Conservation (phyloP, 2,113 vertebrate genomes). For the Solea solea region DNA sequence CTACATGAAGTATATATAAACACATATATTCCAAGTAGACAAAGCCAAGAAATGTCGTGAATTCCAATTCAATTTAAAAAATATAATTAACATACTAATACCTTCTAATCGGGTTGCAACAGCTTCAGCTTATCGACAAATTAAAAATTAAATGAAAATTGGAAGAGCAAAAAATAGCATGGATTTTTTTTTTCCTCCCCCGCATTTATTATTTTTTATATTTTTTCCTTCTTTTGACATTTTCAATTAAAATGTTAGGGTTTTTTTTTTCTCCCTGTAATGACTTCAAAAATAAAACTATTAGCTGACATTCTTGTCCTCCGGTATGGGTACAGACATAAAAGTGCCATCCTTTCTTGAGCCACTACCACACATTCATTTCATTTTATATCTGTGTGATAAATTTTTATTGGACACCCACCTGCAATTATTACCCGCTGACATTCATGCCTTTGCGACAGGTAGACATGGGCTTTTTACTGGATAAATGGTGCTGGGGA, state of each 20-base stretch:
- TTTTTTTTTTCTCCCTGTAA: conserved; percentile 3
- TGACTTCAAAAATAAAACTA: conserved; percentile 2
- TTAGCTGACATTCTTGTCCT: conserved; percentile 39
- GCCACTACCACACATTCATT: conserved; percentile 28
- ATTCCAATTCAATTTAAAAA: conserved; percentile 11
- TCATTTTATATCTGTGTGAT: conserved; percentile 60
- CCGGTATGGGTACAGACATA: conserved; percentile 24
- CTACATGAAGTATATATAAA: no score
- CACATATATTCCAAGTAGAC: no score
- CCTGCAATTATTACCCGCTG: conserved; percentile 64
- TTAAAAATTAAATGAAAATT: neutral
- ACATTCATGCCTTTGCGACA: conserved; percentile 60
- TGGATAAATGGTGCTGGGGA: conserved; percentile 84
- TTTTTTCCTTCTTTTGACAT: conserved; percentile 32
- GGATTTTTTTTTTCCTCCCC: no score
- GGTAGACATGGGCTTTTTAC: conserved; percentile 66
- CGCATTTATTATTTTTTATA: neutral
- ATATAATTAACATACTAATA: neutral
- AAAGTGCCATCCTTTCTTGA: conserved; percentile 42
- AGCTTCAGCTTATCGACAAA: conserved; percentile 3
- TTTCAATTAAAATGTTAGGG: conserved; percentile 55
- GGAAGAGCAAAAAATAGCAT: conserved; percentile 1
- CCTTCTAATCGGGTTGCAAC: neutral
- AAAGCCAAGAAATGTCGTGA: no score
- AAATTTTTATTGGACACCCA: conserved; percentile 59